A percentile compares a stretch with the other conserved stretches of the same genome.
Evolutionary conservation across 2,888 invertebrate genomes (phyloP).

Genomic region (Archips crataeganus): DNA sequence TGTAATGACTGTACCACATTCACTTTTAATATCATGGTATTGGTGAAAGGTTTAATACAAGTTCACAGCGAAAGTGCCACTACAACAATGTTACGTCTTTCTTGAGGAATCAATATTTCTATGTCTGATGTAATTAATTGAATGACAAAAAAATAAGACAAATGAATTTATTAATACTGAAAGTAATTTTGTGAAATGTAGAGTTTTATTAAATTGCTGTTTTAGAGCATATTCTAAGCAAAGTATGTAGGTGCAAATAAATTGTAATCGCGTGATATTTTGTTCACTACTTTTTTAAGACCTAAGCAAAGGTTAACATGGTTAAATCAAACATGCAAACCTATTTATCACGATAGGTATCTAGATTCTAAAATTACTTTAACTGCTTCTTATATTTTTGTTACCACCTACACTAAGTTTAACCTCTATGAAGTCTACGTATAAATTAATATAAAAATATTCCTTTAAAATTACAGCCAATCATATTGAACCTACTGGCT

Average conservation of each 20-base stretch:
- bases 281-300: background rate
- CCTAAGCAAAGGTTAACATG: constrained; percentile 19
- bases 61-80: constrained; percentile 56
- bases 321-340: constrained; percentile 20
- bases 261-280: constrained; percentile 26
- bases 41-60: constrained; percentile 67
- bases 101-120: constrained; percentile 23
- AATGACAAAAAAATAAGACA: background rate
- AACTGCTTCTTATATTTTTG: background rate
- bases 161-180: background rate
- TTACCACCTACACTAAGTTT: background rate
- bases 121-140: constrained; percentile 20
- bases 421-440: background rate
- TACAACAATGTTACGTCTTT: constrained; percentile 18
- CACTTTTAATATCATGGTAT: constrained; percentile 60
- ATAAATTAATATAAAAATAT: background rate
- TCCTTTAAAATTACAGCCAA: background rate
- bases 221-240: background rate
- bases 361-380: constrained; percentile 1
- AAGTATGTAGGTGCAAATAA: constrained; percentile 1
- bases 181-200: too few relatives aligned
- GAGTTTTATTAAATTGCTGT: background rate
- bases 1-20: constrained; percentile 49
- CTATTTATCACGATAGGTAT: background rate
- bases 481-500: background rate